Evolutionary conservation across 2,113 vertebrate species (phyloP), one percentile per base, ranked within the genome.

Genomic region (Ibidorhyncha struthersii): DNA sequence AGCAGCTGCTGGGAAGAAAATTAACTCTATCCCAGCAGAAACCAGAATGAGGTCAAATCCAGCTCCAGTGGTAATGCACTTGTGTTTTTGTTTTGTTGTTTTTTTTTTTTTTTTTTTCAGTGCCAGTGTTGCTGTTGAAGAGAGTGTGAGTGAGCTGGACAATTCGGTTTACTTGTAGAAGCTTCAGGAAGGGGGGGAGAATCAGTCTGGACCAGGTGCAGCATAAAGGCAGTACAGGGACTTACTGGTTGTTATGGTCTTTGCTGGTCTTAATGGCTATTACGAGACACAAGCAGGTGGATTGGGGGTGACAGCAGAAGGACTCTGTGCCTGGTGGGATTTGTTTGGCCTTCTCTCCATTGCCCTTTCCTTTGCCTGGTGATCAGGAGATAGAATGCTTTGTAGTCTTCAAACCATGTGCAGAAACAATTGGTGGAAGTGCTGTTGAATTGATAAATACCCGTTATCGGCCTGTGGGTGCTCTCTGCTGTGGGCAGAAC

Each of bases 81-180:
- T 30, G 40, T n/a, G n/a, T n/a, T n/a, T n/a, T n/a, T n/a, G n/a
- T n/a, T n/a, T n/a, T n/a, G n/a, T n/a, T n/a, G n/a, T n/a, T n/a
- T n/a, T n/a, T n/a, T n/a, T n/a, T n/a, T n/a, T n/a, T 45, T 12
- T 29, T 38, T 25, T n/a, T 79, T 36, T 16, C 36, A 53, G 0
- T 65, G 23, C 23, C 4, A 27, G 0, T 47, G 62, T 41, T 92
- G 56, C 19, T 82, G 14, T 52, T 79, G 65, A n/a, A n/a, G 84
- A 43, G 34, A 79, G 22, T 17, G 18, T 59, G n/a, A 55, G 16
- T 59, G 34, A 74, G 38, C 53, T 73, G 50, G 50, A 61, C 34
- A 78, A 62, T 27, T 78, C 21, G 13, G n/a, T 52, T 69, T 66
- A 4, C 25, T 73, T 29, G 11, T 14, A 25, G 69, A 71, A 85